A percentile compares a stretch with the other conserved stretches of the same genome.
Conservation (phyloP, 2,113 vertebrate species). For the Erpornis zantholeuca region DNA sequence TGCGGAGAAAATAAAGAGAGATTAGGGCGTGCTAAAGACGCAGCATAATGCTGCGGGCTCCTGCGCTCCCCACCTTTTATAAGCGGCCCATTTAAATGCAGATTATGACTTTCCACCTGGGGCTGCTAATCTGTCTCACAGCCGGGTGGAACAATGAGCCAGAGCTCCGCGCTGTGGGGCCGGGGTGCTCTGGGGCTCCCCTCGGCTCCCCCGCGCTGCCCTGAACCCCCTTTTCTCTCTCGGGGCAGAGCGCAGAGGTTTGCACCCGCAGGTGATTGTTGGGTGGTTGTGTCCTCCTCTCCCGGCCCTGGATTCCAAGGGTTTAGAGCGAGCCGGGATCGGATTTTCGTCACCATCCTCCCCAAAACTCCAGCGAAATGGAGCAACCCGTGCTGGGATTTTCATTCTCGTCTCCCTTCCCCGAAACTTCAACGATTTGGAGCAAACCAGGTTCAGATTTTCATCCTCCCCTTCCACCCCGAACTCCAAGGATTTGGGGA, state of each 20-base stretch:
- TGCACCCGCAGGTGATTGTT: fast-evolving
- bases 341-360: not conserved
- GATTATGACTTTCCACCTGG: slow-evolving; percentile 66
- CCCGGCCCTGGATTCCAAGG: too few species aligned
- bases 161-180: not conserved
- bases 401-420: fast-evolving
- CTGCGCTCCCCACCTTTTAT: slow-evolving; percentile 56
- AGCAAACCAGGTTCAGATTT: not conserved
- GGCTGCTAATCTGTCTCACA: slow-evolving; percentile 63
- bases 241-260: not conserved
- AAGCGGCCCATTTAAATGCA: slow-evolving; percentile 37
- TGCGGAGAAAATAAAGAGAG: slow-evolving; percentile 61
- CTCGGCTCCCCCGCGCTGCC: fast-evolving
- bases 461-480: not conserved
- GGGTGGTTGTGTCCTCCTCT: fast-evolving
- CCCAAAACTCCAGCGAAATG: not conserved
- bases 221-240: not conserved
- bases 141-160: slow-evolving; percentile 46
- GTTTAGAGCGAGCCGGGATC: not conserved
- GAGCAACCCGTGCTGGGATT: not conserved
- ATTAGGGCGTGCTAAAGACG: slow-evolving; percentile 65
- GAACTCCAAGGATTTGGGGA: fast-evolving
- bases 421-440: fast-evolving
- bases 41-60: slow-evolving; percentile 58
- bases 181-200: not conserved